Conservation (phyloP, 2,888 invertebrate species). For the Protodeltote pygarga region DNA sequence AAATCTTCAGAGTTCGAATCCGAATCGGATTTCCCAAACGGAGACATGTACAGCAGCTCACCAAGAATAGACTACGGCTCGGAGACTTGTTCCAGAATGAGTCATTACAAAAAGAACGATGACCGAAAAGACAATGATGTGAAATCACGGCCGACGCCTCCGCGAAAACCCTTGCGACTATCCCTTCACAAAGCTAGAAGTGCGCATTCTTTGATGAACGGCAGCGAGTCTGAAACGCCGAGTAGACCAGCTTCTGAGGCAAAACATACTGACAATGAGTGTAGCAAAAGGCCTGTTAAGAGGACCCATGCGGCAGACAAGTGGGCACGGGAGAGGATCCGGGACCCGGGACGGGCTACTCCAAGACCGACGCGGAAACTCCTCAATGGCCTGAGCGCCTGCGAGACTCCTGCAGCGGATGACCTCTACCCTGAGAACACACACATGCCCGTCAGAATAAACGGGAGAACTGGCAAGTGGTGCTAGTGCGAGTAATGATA, state of each 20-base stretch:
- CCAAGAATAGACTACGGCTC: constrained; percentile 86
- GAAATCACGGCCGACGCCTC: constrained; percentile 91
- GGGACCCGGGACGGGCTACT: constrained; percentile 72
- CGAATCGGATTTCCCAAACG: constrained; percentile 87
- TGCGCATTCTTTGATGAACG: constrained; percentile 89
- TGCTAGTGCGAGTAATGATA: too few relatives aligned
- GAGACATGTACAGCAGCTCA: constrained; percentile 75
- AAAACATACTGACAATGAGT: constrained; percentile 53
- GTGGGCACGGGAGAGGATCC: constrained; percentile 63
- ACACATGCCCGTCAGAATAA: constrained; percentile 56
- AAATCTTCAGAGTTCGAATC: constrained; percentile 93
- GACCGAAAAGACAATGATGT: constrained; percentile 71
- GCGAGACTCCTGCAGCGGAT: constrained; percentile 74
- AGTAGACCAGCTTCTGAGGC: constrained; percentile 69
- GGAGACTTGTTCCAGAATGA: constrained; percentile 82
- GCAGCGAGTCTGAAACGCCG: constrained; percentile 79
- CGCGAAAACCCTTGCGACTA: constrained; percentile 93
- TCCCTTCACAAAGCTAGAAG: constrained; percentile 94
- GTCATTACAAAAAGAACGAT: constrained; percentile 78
- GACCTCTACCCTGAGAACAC: constrained; percentile 72
- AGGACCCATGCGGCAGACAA: constrained; percentile 81
- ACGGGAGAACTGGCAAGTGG: constrained; percentile 64
- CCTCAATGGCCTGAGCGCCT: constrained; percentile 63
- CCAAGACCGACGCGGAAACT: constrained; percentile 71
- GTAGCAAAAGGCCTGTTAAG: constrained; percentile 87